These are phyloP conservation scores for Ochropleura plecta DNA, from an alignment of 2,888 invertebrate species.

Conservation along the genomic window DNA sequence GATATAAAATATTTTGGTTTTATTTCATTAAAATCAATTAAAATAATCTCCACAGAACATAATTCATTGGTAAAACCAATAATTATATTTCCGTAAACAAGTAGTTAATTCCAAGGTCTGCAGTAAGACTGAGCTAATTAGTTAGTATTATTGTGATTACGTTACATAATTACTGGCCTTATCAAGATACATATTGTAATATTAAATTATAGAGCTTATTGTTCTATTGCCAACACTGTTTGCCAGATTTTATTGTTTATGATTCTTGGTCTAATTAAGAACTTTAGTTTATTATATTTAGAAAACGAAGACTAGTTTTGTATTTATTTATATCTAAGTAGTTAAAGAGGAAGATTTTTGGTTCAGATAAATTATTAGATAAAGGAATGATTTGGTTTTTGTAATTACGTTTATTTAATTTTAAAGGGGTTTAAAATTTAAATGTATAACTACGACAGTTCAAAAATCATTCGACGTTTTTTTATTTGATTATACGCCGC, in stretches of 20 bases:
- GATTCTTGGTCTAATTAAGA: not conserved
- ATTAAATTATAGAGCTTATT: slow-evolving; percentile 8
- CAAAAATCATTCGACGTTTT: not conserved
- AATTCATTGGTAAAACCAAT: slow-evolving; percentile 34
- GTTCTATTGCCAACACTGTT: slow-evolving; percentile 24
- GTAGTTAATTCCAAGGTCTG: slow-evolving; percentile 27
- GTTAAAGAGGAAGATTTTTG: not conserved
- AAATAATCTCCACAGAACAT: slow-evolving; percentile 24
- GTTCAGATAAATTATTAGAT: not conserved
- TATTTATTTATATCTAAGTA: not conserved
- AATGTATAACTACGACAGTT: not conserved
- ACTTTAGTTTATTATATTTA: not conserved
- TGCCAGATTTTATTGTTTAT: slow-evolving; percentile 14
- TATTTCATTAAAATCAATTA: not conserved
- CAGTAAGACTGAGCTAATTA: slow-evolving; percentile 10
- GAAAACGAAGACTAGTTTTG: not conserved
- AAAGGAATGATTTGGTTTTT: not conserved
- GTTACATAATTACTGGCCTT: slow-evolving; percentile 42
- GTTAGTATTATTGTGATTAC: not conserved
- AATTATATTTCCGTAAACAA: not conserved
- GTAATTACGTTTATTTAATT: not conserved
- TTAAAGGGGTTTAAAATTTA: not conserved
- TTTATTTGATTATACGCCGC: slow-evolving; percentile 15
- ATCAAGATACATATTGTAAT: slow-evolving; percentile 34
- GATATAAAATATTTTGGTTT: no score